phyloP scores from a whole-genome alignment of 2,888 invertebrate species.

The Philhelius pedissequus region DNA sequence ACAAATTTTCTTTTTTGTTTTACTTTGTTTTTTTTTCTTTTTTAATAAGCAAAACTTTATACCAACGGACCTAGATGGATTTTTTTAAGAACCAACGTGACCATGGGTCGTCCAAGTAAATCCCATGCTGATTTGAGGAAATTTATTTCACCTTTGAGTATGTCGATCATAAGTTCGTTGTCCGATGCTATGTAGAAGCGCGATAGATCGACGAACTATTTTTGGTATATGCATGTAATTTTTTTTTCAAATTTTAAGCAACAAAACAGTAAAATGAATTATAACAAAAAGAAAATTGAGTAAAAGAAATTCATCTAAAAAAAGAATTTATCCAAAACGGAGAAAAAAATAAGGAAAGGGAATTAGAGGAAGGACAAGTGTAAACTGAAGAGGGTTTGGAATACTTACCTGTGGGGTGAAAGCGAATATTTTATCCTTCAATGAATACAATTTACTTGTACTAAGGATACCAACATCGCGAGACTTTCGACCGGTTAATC shows the following conservation, averaged over 20 bases:
- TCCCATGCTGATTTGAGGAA: slow-evolving; percentile 99
- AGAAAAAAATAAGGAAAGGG: slow-evolving; percentile 43
- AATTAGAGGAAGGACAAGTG: neutral
- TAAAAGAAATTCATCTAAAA: slow-evolving; percentile 49
- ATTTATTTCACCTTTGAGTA: slow-evolving; percentile 97
- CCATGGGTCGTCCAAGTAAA: slow-evolving; percentile 96
- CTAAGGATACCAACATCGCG: slow-evolving; percentile 98
- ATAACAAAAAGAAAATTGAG: slow-evolving; percentile 22
- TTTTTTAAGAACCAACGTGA: slow-evolving; percentile 93
- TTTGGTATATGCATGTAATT: slow-evolving; percentile 32
- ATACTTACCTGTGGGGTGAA: slow-evolving; percentile 97
- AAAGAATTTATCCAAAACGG: neutral
- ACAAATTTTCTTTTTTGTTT: slow-evolving; percentile 28
- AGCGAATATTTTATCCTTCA: slow-evolving; percentile 97
- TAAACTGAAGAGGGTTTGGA: neutral
- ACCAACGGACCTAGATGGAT: slow-evolving; percentile 89
- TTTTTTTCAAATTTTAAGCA: slow-evolving; percentile 9
- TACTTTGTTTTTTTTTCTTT: neutral
- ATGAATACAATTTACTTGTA: slow-evolving; percentile 97
- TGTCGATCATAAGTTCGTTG: slow-evolving; percentile 98
- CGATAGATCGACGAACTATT: slow-evolving; percentile 97
- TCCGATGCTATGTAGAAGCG: slow-evolving; percentile 99
- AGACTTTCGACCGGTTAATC: slow-evolving; percentile 95
- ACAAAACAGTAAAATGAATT: slow-evolving; percentile 40
- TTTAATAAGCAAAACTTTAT: slow-evolving; percentile 10